A percentile compares a stretch with the other conserved stretches of the same genome.
These are phyloP conservation scores for Drepana arcuata DNA, from an alignment of 1,140 invertebrate species.

Conservation along the genomic window DNA sequence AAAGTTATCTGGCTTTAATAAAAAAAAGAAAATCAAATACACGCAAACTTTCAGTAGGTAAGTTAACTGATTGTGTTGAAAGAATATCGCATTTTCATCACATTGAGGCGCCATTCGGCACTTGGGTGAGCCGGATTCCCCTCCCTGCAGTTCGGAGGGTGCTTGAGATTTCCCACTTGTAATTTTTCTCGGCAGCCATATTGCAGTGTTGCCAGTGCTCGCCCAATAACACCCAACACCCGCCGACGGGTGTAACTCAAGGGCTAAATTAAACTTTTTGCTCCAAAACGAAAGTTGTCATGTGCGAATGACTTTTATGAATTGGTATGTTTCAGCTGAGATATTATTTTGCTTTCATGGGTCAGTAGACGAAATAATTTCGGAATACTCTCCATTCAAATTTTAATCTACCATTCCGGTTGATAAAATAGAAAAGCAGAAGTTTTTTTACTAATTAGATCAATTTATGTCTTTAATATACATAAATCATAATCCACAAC, in stretches of 20 bases:
- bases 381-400: background rate
- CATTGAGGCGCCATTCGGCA: conserved; percentile 7
- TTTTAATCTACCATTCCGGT: conserved; percentile 1
- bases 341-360: conserved; percentile 8
- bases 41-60: no score
- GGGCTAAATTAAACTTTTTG: conserved; percentile 54
- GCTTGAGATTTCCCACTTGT: conserved; percentile 37
- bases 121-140: conserved; percentile 2
- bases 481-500: no score
- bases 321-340: conserved; percentile 25
- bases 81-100: conserved; percentile 14
- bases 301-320: conserved; percentile 33
- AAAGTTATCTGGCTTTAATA: no score
- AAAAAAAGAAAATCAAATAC: no score
- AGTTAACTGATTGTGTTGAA: no score
- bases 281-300: conserved; percentile 30
- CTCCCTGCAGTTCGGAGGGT: conserved; percentile 16
- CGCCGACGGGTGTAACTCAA: conserved; percentile 36
- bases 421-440: conserved; percentile 5
- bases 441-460: no score
- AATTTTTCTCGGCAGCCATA: conserved; percentile 42
- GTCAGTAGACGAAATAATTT: no score
- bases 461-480: no score
- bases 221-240: conserved; percentile 40
- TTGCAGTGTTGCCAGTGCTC: conserved; percentile 30